These are phyloP conservation scores for Channa striata DNA, from an alignment of 2,797 vertebrate species.

Conservation along the genomic window DNA sequence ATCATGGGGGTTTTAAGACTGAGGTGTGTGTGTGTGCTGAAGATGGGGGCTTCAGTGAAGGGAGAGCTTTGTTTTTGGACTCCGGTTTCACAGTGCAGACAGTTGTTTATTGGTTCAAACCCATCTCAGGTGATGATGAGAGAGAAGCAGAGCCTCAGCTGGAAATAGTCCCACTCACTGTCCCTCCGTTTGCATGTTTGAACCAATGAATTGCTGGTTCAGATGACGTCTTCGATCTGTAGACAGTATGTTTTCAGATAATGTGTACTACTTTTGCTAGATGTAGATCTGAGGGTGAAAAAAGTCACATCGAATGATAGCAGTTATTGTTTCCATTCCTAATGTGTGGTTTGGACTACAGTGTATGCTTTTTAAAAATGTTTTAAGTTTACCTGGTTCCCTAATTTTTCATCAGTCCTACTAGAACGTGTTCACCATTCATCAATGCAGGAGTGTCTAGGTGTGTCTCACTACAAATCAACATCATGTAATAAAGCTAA, in stretches of 20 bases:
- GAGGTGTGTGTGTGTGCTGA: conserved; percentile 35
- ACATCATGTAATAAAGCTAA: too few relatives aligned
- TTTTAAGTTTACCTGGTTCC: too few relatives aligned
- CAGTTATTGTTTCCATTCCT: too few relatives aligned
- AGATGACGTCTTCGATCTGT: conserved; percentile 14
- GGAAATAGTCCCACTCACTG: conserved; percentile 36
- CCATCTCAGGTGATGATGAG: conserved; percentile 66
- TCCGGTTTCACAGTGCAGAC: conserved; percentile 79
- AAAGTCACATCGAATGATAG: too few relatives aligned
- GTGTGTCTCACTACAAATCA: too few relatives aligned
- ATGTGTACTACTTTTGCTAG: too few relatives aligned
- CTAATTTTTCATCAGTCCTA: too few relatives aligned
- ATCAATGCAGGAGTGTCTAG: too few relatives aligned
- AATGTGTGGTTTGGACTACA: too few relatives aligned
- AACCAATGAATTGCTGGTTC: conserved; percentile 21
- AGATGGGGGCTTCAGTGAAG: conserved; percentile 56
- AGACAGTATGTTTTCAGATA: not conserved
- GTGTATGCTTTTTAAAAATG: too few relatives aligned
- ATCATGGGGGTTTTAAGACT: conserved; percentile 30
- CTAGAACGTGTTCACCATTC: too few relatives aligned
- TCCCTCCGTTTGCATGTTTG: conserved; percentile 22
- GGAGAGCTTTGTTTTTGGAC: conserved; percentile 77
- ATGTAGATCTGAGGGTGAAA: too few relatives aligned
- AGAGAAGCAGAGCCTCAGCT: conserved; percentile 48
- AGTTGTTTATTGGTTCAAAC: conserved; percentile 82